Conservation (phyloP, 2,113 vertebrate genomes). For the Todiramphus saurophagus region DNA sequence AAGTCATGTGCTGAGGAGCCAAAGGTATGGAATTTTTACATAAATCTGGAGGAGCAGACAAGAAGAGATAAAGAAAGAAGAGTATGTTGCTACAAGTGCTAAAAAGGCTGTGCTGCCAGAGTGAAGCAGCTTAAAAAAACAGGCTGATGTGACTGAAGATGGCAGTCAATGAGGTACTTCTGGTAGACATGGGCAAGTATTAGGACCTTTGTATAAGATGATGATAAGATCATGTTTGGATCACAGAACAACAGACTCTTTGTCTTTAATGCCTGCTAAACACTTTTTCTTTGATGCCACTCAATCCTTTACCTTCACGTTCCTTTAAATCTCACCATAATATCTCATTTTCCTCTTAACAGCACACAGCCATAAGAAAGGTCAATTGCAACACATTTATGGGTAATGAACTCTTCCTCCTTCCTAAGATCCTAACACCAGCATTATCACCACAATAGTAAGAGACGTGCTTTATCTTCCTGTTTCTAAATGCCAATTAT, state of each 20-base stretch:
- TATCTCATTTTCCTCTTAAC: not conserved
- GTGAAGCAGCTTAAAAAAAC: not conserved
- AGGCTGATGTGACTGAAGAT: not conserved
- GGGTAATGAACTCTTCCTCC: not conserved
- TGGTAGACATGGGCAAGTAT: not conserved
- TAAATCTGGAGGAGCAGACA: not conserved
- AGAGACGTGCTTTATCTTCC: not conserved
- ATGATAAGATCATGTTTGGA: not conserved
- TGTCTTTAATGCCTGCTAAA: not conserved
- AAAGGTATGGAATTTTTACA: not conserved
- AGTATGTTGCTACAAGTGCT: not conserved
- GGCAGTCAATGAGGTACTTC: not conserved
- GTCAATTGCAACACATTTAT: not conserved
- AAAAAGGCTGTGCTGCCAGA: not conserved
- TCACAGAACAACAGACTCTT: not conserved
- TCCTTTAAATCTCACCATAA: not conserved
- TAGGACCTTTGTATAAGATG: not conserved
- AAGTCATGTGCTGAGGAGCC: not conserved
- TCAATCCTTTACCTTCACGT: not conserved
- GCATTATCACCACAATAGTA: not conserved
- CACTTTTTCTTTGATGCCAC: not conserved
- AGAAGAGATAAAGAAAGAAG: not conserved
- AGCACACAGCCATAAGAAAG: not conserved
- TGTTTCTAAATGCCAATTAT: not conserved
- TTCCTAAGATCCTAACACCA: not conserved